Base-by-base conservation (phyloP, 2,888 invertebrate genomes). In the Creontiades dilutus region DNA sequence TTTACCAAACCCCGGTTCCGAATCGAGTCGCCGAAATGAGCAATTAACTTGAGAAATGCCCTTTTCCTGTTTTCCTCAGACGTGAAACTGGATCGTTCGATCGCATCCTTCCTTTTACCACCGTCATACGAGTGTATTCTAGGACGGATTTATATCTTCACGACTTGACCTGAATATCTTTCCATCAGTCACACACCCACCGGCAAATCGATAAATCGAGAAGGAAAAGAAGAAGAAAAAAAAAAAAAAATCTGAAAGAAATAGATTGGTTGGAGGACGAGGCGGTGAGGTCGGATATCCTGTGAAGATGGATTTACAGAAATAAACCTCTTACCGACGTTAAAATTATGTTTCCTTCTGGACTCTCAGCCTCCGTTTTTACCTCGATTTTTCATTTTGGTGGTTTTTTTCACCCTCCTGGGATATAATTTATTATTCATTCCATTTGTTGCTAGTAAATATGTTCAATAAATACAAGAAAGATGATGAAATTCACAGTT, bases 221-320 rank as follows among this genome's bases (percentile, higher is more conserved):
- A 9, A n/a, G n/a, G n/a, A 1, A 19, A 61, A 19, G n/a, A 61
- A 61, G 7, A 61, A 19, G 19, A n/a, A 61, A 61, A 57, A 57
- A 57, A 57, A 57, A 16, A 57, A 61, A 61, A 61, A 16, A 61
- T 16, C 14, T 16, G 52, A 61, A 19, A 61, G 61, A 61, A 61
- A 61, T 61, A 61, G 61, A 61, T 61, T 61, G 61, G 61, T 61
- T n/a, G 61, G n/a, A 37, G 52, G 52, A 52, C 52, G 52, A 9
- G 19, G 11, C 57, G 16, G 61, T 9, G 61, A 16, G 61, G 61
- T 61, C 61, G 61, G 61, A 61, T 61, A 61, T 61, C 61, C 61
- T 61, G 61, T 19, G 61, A 61, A 61, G 61, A 61, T 61, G 61
- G 61, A 61, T 61, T 61, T 61, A 61, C 61, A 61, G 61, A 61